Conservation (phyloP, 2,797 vertebrate species). For the Pteropus rufus region DNA sequence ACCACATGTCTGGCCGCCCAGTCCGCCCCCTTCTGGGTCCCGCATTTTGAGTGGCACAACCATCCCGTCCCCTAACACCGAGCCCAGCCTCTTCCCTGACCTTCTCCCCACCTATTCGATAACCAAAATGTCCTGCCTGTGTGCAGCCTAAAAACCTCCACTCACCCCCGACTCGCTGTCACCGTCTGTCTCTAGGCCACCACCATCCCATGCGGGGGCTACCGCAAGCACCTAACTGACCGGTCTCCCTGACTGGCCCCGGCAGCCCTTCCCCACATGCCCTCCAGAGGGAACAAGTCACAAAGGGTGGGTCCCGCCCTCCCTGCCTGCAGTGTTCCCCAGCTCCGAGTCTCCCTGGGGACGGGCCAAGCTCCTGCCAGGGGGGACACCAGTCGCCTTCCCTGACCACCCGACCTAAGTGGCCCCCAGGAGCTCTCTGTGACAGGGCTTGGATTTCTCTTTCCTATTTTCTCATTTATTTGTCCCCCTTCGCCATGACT, state of each 20-base stretch:
- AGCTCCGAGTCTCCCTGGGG: not conserved
- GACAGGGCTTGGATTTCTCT: not conserved
- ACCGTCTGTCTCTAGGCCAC: not conserved
- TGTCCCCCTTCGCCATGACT: not conserved
- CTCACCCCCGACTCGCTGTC: not conserved
- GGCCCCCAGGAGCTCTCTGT: fast-evolving
- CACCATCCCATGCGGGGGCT: fast-evolving
- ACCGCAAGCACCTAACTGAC: not conserved
- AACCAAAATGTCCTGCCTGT: not conserved
- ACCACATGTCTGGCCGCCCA: not conserved
- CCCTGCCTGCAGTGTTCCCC: too few relatives aligned
- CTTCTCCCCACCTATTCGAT: not conserved
- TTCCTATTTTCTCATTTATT: not conserved
- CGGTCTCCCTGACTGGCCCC: not conserved
- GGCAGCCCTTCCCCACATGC: too few relatives aligned
- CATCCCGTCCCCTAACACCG: not conserved
- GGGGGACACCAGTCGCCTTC: not conserved
- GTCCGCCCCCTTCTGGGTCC: not conserved
- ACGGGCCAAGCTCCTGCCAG: fast-evolving
- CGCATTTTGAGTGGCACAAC: not conserved
- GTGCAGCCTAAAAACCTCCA: not conserved
- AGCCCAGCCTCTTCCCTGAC: not conserved
- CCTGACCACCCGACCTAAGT: not conserved
- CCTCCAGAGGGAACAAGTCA: not conserved
- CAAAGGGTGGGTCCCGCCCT: not conserved